Evolutionary conservation across 2,797 vertebrate species (phyloP).

Genomic region (Mionectes olivaceus): DNA sequence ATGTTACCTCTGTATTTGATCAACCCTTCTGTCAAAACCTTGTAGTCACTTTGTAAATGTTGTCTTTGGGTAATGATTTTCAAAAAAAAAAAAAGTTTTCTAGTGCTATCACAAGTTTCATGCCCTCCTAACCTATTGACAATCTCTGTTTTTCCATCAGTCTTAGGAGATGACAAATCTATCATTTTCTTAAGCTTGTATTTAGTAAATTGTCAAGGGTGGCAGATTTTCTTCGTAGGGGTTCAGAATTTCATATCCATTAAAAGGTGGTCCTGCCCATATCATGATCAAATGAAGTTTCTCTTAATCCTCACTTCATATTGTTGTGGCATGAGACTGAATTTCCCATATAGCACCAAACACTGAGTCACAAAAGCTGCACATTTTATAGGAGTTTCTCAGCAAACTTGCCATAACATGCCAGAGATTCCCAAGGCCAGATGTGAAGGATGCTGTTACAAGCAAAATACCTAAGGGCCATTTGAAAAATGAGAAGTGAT

Average conservation of each 20-base stretch:
- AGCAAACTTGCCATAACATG: not conserved
- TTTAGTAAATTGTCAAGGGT: not conserved
- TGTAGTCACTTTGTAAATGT: not conserved
- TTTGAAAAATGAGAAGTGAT: not conserved
- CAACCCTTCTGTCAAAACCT: not conserved
- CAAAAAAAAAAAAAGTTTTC: not conserved
- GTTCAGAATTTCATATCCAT: not conserved
- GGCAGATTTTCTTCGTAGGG: not conserved
- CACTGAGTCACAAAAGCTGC: not conserved
- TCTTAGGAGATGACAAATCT: not conserved
- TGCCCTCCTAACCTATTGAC: not conserved
- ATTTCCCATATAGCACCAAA: not conserved
- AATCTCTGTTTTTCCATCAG: not conserved
- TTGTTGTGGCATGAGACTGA: accelerated
- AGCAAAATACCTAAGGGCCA: not conserved
- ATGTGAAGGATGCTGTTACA: not conserved
- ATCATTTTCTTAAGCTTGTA: not conserved
- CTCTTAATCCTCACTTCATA: not conserved
- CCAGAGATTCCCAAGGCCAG: not conserved
- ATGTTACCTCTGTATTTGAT: not conserved
- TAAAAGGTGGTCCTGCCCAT: not conserved
- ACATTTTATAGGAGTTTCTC: not conserved
- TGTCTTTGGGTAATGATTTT: not conserved
- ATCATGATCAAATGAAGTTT: not conserved
- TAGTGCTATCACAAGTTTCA: not conserved